Evolutionary conservation across 2,888 invertebrate genomes (phyloP).

Genomic region (Leistus spinibarbis): DNA sequence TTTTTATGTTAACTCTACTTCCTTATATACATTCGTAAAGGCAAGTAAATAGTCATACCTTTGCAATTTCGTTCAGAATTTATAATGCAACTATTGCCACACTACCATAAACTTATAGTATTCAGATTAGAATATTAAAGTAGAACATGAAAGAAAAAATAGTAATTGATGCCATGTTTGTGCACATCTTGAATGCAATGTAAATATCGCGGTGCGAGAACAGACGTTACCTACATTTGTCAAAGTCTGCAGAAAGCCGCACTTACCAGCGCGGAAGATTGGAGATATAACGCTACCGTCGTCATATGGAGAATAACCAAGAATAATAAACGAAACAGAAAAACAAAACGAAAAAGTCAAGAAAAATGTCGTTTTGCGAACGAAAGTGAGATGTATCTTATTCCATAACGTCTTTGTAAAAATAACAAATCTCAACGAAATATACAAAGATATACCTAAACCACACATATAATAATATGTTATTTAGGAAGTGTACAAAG

Average conservation of each 20-base stretch:
- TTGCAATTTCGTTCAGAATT: no score
- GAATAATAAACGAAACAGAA: background rate
- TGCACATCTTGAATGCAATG: background rate
- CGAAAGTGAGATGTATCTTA: no score
- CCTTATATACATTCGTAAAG: no score
- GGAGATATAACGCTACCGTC: background rate
- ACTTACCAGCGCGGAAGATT: background rate
- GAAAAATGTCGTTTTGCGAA: no score
- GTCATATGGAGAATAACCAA: background rate
- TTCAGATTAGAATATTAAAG: background rate
- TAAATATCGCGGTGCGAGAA: background rate
- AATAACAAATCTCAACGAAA: no score
- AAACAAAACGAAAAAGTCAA: background rate
- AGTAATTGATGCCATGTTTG: background rate
- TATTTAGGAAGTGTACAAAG: no score
- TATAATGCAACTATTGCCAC: no score
- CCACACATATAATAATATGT: no score
- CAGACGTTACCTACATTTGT: background rate
- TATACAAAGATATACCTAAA: no score
- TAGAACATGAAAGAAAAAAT: background rate
- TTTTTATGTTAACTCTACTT: no score
- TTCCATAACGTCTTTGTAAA: no score
- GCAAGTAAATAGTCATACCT: no score
- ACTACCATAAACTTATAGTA: background rate
- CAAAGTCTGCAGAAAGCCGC: background rate